These are phyloP conservation scores for Leucosticte australis DNA, from an alignment of 2,113 vertebrate genomes.

Conservation along the genomic window DNA sequence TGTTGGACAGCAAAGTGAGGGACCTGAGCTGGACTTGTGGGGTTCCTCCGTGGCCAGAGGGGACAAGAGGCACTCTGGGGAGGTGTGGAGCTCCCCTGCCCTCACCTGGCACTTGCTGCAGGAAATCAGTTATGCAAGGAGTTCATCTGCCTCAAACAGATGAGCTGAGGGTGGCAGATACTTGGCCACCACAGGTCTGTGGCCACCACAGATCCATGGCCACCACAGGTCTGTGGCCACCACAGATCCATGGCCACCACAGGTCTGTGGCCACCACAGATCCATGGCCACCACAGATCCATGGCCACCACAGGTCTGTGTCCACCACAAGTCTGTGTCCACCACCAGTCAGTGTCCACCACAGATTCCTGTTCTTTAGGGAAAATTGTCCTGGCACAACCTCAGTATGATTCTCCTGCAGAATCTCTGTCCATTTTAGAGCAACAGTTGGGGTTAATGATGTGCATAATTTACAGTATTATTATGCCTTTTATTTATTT, in stretches of 20 bases:
- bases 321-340: accelerated
- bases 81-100: not conserved
- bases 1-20: accelerated
- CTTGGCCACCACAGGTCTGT: accelerated
- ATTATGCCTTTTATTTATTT: not conserved
- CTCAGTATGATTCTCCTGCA: not conserved
- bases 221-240: accelerated
- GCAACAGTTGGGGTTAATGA: not conserved
- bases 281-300: accelerated
- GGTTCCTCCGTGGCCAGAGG: not conserved
- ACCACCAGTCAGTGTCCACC: not conserved
- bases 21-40: not conserved
- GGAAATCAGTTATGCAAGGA: not conserved
- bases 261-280: accelerated
- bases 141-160: not conserved
- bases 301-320: accelerated
- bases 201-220: accelerated
- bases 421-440: not conserved
- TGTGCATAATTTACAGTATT: not conserved
- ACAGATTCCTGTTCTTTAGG: accelerated
- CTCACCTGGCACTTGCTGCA: not conserved
- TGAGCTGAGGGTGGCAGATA: not conserved
- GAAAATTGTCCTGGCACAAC: accelerated
- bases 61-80: not conserved
- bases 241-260: accelerated